A percentile compares a stretch with the other conserved stretches of the same genome.
Evolutionary conservation across 2,888 invertebrate genomes (phyloP).

Genomic region (Eulithis prunata): DNA sequence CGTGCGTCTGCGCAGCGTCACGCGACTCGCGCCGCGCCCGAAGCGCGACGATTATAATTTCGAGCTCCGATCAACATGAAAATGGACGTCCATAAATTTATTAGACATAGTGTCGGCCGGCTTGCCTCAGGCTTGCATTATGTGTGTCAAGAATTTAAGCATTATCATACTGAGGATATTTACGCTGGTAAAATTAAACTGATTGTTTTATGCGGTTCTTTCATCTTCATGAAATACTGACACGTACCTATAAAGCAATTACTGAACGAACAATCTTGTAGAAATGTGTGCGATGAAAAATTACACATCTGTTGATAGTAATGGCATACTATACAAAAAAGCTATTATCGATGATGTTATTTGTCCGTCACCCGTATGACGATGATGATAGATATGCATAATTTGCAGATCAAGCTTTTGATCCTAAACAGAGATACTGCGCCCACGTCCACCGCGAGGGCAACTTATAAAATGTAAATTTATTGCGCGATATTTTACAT

Average conservation of each 20-base stretch:
- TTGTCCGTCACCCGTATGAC: slow-evolving; percentile 41
- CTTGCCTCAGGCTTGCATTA: slow-evolving; percentile 78
- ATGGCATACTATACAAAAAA: slow-evolving; percentile 6
- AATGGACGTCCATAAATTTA: slow-evolving; percentile 83
- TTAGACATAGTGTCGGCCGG: slow-evolving; percentile 83
- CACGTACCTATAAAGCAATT: not conserved
- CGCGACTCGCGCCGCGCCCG: slow-evolving; percentile 70
- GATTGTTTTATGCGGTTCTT: slow-evolving; percentile 50
- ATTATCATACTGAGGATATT: slow-evolving; percentile 77
- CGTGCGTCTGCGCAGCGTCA: slow-evolving; percentile 50
- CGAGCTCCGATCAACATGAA: slow-evolving; percentile 83
- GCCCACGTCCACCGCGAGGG: slow-evolving; percentile 65
- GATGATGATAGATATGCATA: slow-evolving; percentile 65
- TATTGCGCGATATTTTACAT: slow-evolving; percentile 82
- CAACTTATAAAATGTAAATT: slow-evolving; percentile 82
- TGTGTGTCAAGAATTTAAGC: slow-evolving; percentile 82
- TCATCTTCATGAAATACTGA: slow-evolving; percentile 18
- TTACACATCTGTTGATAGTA: not conserved
- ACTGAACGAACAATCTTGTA: not conserved
- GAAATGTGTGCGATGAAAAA: slow-evolving; percentile 1
- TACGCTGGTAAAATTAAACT: slow-evolving; percentile 64
- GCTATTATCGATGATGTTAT: slow-evolving; percentile 29
- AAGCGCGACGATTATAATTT: slow-evolving; percentile 82
- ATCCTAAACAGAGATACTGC: slow-evolving; percentile 79
- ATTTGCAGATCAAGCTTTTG: slow-evolving; percentile 66